Conservation (phyloP, 2,797 vertebrate genomes). For the Oreortyx pictus region DNA sequence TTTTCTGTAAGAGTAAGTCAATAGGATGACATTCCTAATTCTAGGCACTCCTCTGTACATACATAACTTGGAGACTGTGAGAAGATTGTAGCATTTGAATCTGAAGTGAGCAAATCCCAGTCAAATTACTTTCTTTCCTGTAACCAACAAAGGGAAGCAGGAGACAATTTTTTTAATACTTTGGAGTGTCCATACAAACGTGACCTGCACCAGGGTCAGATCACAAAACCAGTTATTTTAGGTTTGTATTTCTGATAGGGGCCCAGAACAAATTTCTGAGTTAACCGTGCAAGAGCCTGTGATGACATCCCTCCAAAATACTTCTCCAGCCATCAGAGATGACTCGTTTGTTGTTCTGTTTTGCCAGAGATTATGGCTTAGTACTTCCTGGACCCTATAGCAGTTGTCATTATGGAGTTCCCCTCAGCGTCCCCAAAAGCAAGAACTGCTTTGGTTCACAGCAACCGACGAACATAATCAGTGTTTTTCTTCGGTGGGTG, state of each 20-base stretch:
- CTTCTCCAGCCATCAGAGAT: not conserved
- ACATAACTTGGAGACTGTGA: not conserved
- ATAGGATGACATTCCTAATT: not conserved
- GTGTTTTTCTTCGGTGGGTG: constrained; percentile 41
- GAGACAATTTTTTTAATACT: not conserved
- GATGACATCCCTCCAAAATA: not conserved
- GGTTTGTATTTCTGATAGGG: not conserved
- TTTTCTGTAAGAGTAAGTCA: not conserved
- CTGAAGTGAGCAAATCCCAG: not conserved
- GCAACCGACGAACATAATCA: not conserved
- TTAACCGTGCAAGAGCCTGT: not conserved
- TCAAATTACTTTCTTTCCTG: not conserved
- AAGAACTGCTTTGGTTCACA: not conserved
- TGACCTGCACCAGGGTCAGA: not conserved
- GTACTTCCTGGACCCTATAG: not conserved
- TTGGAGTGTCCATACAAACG: not conserved
- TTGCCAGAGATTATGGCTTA: not conserved
- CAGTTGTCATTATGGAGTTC: not conserved
- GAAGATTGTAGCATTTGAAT: not conserved
- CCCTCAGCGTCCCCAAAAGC: not conserved
- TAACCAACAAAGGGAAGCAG: not conserved
- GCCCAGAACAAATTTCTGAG: not conserved
- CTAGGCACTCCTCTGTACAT: not conserved
- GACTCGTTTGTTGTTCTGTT: not conserved
- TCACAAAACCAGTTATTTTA: not conserved